Base-by-base conservation (phyloP, 2,888 invertebrate species). In the Seira ritae region DNA sequence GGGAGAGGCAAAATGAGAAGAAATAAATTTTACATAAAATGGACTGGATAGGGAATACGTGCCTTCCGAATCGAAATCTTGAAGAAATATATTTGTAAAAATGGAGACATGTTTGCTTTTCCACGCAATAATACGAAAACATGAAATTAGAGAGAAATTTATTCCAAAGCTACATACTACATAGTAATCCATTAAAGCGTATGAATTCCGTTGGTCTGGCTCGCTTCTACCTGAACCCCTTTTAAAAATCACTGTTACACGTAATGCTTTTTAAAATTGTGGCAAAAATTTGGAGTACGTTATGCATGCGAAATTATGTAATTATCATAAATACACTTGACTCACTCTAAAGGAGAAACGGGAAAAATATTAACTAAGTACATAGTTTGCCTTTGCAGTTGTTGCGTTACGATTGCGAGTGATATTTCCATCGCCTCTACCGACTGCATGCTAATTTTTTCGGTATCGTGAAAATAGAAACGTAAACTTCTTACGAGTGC, bases 171-270 rank as follows among this genome's bases (percentile, higher is more conserved):
- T 31, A 55, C 12, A 8, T 55, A 55, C 55, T n/a, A 3, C 55
- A 12, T n/a, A 17, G 55, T 55, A 55, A 17, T 55, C 15, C 55
- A 31, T 31, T 31, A 55, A 55, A 55, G 55, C 55, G 55, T 55
- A 55, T 55, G 12, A 55, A 55, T 55, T 55, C 55, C 55, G 55
- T 55, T 55, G 55, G 55, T 8, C 15, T 31, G 31, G 8, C 31
- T 31, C 31, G 31, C 31, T 31, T 31, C 31, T 31, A n/a, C n/a
- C n/a, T n/a, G n/a, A n/a, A n/a, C n/a, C 12, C 55, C 55, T 55
- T 55, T 55, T 55, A 55, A 55, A 55, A 55, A 55, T 55, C 55
- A 55, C 55, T 55, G 55, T 55, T 55, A 55, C 55, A 55, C 55
- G 55, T 55, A 55, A 55, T 55, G 17, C 17, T n/a, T n/a, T 12